Conservation (phyloP, 30 jellyfish, hydroid and myxozoan species). For the Catostylus mosaicus region DNA sequence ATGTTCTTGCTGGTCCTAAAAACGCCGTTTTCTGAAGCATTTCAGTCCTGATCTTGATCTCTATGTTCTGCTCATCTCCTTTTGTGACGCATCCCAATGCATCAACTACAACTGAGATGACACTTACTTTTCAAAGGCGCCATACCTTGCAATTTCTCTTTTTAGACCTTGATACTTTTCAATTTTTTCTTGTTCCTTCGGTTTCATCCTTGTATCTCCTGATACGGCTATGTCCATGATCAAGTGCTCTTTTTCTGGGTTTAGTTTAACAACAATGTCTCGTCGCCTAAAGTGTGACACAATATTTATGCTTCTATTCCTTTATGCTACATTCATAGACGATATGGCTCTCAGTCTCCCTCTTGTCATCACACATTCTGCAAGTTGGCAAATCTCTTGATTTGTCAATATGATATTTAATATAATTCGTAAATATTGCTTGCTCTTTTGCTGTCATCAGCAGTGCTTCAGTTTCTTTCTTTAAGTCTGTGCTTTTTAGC, state of each 20-base stretch:
- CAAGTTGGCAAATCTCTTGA: neutral
- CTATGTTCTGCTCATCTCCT: neutral
- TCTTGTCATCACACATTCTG: neutral
- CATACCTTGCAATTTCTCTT: constrained; percentile 47
- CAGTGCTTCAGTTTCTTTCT: neutral
- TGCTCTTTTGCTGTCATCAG: too few species aligned
- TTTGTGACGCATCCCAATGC: constrained; percentile 39
- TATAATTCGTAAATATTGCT: too few species aligned
- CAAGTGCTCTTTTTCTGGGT: constrained; percentile 20
- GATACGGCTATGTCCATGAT: constrained; percentile 52
- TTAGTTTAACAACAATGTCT: constrained; percentile 39
- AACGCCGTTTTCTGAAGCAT: constrained; percentile 18
- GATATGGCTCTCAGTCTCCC: constrained; percentile 20
- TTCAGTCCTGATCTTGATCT: constrained; percentile 54
- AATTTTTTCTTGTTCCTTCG: constrained; percentile 56
- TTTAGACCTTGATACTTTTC: constrained; percentile 52
- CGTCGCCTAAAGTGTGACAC: constrained; percentile 40
- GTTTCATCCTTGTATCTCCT: constrained; percentile 54
- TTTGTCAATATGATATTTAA: too few species aligned
- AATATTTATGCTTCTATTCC: constrained; percentile 37
- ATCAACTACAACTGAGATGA: constrained; percentile 54
- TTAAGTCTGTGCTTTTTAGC: neutral
- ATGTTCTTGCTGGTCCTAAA: constrained; percentile 37
- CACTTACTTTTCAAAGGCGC: constrained; percentile 39
- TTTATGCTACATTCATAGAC: constrained; percentile 52